Evolutionary conservation across 2,888 invertebrate species (phyloP).

Genomic region (Parnassius smintheus): DNA sequence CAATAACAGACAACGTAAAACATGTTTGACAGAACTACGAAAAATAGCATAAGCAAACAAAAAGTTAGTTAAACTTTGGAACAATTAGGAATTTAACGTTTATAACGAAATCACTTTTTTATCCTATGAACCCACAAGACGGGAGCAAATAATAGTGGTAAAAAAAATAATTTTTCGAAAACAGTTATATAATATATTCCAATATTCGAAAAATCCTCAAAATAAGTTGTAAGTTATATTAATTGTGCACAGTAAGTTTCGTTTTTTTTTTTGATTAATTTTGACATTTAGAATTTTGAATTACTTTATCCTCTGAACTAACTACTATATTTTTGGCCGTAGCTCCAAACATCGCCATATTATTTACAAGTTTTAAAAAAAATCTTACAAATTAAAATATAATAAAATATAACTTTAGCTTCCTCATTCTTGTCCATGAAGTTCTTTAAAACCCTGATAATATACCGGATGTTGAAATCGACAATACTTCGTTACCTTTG

Average conservation of each 20-base stretch:
- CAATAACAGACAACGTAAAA: conserved; percentile 1
- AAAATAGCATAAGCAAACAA: conserved; percentile 7
- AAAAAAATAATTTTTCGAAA: conserved; percentile 13
- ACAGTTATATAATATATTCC: conserved; percentile 6
- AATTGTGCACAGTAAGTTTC: not conserved
- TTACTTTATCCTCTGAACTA: not conserved
- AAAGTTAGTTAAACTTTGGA: conserved; percentile 18
- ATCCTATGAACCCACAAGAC: not conserved
- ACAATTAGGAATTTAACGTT: conserved; percentile 17
- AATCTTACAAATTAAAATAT: conserved; percentile 2
- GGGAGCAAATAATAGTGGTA: not conserved
- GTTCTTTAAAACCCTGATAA: conserved; percentile 19
- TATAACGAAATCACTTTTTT: not conserved
- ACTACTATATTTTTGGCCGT: conserved; percentile 4
- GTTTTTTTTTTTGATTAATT: not conserved
- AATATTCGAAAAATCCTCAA: not conserved
- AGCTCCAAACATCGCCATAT: not conserved
- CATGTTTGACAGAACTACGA: not conserved
- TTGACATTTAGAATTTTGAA: conserved; percentile 1
- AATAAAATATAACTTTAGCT: conserved; percentile 6
- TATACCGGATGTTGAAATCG: conserved; percentile 16
- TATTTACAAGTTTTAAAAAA: not conserved
- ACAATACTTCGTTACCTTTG: conserved; percentile 17
- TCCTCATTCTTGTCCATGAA: conserved; percentile 15
- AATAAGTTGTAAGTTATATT: not conserved